A percentile compares a stretch with the other conserved stretches of the same genome.
Evolutionary conservation across 2,797 vertebrate species (phyloP).

Genomic region (Pipistrellus pipistrellus): DNA sequence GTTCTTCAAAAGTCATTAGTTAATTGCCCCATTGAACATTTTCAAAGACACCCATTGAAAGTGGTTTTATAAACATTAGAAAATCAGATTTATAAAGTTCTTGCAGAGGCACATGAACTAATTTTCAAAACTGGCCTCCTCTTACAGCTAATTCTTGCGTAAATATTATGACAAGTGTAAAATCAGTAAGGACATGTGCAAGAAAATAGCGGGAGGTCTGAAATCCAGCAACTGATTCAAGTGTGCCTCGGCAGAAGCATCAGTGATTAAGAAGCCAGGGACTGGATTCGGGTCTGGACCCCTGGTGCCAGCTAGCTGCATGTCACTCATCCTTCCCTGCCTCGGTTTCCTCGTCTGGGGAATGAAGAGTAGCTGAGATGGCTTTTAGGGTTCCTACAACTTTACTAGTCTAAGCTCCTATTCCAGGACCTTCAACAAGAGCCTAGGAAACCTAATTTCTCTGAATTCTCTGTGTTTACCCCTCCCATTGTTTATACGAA

Average conservation of each 20-base stretch:
- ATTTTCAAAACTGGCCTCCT: slow-evolving; percentile 54
- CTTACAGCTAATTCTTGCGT: slow-evolving; percentile 40
- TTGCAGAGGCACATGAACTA: slow-evolving; percentile 20
- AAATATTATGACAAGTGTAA: slow-evolving; percentile 42
- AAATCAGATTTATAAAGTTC: slow-evolving; percentile 60
- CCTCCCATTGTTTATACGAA: background rate
- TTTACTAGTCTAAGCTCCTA: background rate
- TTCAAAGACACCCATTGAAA: slow-evolving; percentile 13
- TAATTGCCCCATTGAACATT: slow-evolving; percentile 7
- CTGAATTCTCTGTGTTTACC: background rate
- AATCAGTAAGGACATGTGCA: background rate
- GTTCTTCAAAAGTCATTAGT: slow-evolving; percentile 5
- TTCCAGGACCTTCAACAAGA: background rate
- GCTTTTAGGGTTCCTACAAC: background rate
- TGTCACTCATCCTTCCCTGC: background rate
- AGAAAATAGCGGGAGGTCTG: background rate
- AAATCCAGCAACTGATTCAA: background rate
- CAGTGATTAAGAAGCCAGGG: background rate
- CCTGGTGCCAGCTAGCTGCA: background rate
- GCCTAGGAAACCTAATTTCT: background rate
- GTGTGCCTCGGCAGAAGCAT: accelerated
- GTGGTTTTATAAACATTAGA: slow-evolving; percentile 31
- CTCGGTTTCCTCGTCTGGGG: background rate
- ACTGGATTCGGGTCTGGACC: background rate
- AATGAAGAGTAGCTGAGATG: too few species aligned